A percentile compares a stretch with the other conserved stretches of the same genome.
Conservation (phyloP, 64 coral and sea anemone genomes). For the Exaiptasia diaphana region DNA sequence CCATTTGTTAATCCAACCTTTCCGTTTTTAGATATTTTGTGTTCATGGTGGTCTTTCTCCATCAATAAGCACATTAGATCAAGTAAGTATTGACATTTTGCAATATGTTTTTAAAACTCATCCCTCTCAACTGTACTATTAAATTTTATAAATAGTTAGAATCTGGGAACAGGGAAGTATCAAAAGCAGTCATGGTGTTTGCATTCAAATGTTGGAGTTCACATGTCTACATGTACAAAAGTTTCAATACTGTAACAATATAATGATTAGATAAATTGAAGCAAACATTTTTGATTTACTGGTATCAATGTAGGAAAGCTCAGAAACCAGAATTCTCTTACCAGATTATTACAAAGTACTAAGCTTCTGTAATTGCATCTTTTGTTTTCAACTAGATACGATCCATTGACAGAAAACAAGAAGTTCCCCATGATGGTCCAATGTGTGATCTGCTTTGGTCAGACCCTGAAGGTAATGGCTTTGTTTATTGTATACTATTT, state of each 20-base stretch:
- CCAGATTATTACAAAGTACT: neutral
- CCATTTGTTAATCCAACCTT: no score
- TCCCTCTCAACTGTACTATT: no score
- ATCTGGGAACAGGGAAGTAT: no score
- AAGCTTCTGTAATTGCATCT: neutral
- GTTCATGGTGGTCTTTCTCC: slow-evolving; percentile 98
- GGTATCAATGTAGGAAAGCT: no score
- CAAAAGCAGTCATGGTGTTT: no score
- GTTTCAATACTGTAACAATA: neutral
- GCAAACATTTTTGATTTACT: no score
- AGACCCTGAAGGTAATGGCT: slow-evolving; percentile 86
- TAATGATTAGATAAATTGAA: neutral
- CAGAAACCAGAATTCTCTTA: no score
- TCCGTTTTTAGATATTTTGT: slow-evolving; percentile 84
- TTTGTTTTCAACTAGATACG: slow-evolving; percentile 66
- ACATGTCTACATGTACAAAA: no score
- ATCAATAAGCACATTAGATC: slow-evolving; percentile 97
- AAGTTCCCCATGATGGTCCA: slow-evolving; percentile 98
- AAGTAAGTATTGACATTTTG: slow-evolving; percentile 58
- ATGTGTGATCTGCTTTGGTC: slow-evolving; percentile 99
- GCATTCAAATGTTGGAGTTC: no score
- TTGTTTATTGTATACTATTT: neutral
- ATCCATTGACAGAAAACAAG: slow-evolving; percentile 97
- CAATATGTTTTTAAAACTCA: no score
- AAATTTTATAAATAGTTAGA: no score